A percentile compares a stretch with the other conserved stretches of the same genome.
phyloP scores from a whole-genome alignment of 2,888 invertebrate species.

The Suillia variegata region DNA sequence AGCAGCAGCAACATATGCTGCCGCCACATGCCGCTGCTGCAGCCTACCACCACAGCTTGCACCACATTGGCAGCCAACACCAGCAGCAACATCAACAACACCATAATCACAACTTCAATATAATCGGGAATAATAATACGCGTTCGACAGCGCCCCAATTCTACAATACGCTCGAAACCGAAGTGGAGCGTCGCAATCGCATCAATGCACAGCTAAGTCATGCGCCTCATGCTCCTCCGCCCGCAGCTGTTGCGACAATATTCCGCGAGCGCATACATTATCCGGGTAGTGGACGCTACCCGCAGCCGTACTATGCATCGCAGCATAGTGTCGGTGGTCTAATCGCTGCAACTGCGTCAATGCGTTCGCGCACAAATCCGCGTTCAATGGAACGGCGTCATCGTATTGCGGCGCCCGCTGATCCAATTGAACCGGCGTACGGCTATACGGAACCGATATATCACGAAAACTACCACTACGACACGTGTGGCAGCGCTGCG shows the following conservation, averaged over 20 bases:
- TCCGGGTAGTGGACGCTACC: slow-evolving; percentile 44
- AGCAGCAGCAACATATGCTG: slow-evolving; percentile 30
- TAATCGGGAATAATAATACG: slow-evolving; percentile 30
- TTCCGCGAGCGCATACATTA: slow-evolving; percentile 56
- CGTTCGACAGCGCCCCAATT: slow-evolving; percentile 46
- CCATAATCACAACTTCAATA: slow-evolving; percentile 37
- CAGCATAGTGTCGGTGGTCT: slow-evolving; percentile 43
- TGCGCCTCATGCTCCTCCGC: too few species aligned
- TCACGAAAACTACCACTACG: slow-evolving; percentile 80
- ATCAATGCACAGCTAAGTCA: slow-evolving; percentile 58
- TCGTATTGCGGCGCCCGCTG: slow-evolving; percentile 47
- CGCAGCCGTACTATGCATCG: slow-evolving; percentile 46
- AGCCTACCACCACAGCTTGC: slow-evolving; percentile 36
- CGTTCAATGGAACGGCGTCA: slow-evolving; percentile 54
- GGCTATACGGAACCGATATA: slow-evolving; percentile 72
- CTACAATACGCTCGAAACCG: slow-evolving; percentile 56
- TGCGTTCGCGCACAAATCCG: slow-evolving; percentile 57
- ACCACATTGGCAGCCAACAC: slow-evolving; percentile 34
- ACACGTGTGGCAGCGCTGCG: slow-evolving; percentile 60
- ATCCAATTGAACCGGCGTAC: slow-evolving; percentile 52
- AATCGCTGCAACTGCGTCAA: slow-evolving; percentile 36
- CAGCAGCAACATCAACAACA: slow-evolving; percentile 30
- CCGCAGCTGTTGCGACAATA: slow-evolving; percentile 54
- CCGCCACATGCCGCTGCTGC: slow-evolving; percentile 26
- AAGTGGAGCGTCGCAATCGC: slow-evolving; percentile 58